Conservation (phyloP, 2,888 invertebrate species). For the Mythimna impura region DNA sequence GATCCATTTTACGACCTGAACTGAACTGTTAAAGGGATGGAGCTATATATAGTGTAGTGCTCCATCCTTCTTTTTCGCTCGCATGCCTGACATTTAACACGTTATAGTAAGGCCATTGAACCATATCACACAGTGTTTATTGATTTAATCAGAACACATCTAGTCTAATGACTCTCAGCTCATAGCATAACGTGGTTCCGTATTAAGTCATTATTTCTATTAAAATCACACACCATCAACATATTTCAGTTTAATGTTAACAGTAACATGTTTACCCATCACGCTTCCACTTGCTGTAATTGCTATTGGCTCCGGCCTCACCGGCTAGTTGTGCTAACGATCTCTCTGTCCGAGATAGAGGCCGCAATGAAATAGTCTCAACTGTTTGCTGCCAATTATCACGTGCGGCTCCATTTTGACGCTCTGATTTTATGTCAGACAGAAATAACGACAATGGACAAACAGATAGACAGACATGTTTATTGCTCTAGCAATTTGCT, state of each 20-base stretch:
- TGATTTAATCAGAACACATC: too few species aligned
- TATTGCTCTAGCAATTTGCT: not conserved
- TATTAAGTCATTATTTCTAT: not conserved
- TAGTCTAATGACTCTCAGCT: not conserved
- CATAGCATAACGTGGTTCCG: not conserved
- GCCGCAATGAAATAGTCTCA: not conserved
- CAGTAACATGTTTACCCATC: not conserved
- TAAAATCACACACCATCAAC: too few species aligned
- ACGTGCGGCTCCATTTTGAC: not conserved
- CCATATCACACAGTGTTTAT: too few species aligned
- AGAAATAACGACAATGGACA: not conserved
- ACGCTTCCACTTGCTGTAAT: constrained; percentile 33
- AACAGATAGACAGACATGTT: not conserved
- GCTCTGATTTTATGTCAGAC: not conserved
- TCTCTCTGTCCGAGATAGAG: constrained; percentile 11
- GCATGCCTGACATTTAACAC: too few species aligned
- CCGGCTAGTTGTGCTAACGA: constrained; percentile 32
- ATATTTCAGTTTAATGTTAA: not conserved
- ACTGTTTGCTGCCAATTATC: constrained; percentile 28
- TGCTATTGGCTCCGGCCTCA: constrained; percentile 34
- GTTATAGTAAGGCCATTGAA: too few species aligned
- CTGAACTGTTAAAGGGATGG: too few species aligned
- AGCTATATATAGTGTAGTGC: too few species aligned
- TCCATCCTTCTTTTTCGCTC: too few species aligned
- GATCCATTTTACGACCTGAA: too few species aligned